phyloP scores from a whole-genome alignment of 1,140 invertebrate species.

The Stenopsyche tienmushanensis region DNA sequence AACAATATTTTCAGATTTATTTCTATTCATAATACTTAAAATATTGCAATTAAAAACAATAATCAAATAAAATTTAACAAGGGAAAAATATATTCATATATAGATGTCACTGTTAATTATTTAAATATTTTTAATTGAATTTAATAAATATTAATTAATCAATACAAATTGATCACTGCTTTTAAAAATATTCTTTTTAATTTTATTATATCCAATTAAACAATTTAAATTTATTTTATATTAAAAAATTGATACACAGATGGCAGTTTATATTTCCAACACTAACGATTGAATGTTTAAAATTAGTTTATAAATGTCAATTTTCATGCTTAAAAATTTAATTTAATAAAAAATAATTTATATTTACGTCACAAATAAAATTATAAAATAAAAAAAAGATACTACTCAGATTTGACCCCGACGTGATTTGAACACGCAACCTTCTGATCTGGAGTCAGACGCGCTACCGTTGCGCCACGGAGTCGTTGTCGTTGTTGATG shows the following conservation, averaged over 20 bases:
- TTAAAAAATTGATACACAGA: not conserved
- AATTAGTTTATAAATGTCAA: not conserved
- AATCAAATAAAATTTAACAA: not conserved
- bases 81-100: not conserved
- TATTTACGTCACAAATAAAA: slow-evolving; percentile 16
- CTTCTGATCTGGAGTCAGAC: slow-evolving; percentile 99
- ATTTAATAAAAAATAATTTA: not conserved
- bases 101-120: not conserved
- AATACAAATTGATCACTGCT: not conserved
- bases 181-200: not conserved
- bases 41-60: not conserved
- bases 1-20: not conserved
- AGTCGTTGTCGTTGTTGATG: slow-evolving; percentile 53
- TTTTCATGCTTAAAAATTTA: too few species aligned
- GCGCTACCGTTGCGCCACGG: slow-evolving; percentile 98
- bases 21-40: not conserved
- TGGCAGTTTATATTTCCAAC: not conserved
- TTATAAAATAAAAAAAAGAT: slow-evolving; percentile 8
- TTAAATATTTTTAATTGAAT: not conserved
- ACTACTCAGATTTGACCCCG: slow-evolving; percentile 94
- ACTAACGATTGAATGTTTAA: too few species aligned
- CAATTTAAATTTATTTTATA: not conserved
- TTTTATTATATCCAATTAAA: too few species aligned
- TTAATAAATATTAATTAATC: not conserved
- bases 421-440: slow-evolving; percentile 99